These are phyloP conservation scores for Semaprochilodus insignis DNA, from an alignment of 2,797 vertebrate species.

Conservation along the genomic window DNA sequence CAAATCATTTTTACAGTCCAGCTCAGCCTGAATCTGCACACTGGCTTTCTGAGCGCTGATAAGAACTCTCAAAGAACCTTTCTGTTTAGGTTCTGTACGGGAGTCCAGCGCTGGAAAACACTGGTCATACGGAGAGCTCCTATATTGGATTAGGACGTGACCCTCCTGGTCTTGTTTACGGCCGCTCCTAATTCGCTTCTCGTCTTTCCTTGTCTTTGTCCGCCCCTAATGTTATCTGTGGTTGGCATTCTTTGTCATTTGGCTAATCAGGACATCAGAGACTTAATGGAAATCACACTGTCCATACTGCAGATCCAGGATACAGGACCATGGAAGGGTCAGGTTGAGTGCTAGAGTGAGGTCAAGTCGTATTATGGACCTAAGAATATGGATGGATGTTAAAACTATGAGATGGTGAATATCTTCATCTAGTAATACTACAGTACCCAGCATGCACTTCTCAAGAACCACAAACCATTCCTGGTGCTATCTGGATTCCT, in stretches of 20 bases:
- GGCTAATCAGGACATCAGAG: conserved; percentile 45
- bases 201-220: not conserved
- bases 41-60: too few species aligned
- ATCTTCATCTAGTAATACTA: too few species aligned
- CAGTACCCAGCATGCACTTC: too few species aligned
- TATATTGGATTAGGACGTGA: conserved; percentile 63
- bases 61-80: conserved; percentile 67
- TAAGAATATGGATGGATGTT: too few species aligned
- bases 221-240: not conserved
- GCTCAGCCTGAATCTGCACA: too few species aligned
- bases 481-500: too few species aligned
- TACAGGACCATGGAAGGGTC: not conserved
- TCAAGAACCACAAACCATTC: too few species aligned
- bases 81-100: conserved; percentile 65
- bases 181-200: not conserved
- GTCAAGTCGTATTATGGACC: not conserved
- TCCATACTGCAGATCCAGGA: not conserved
- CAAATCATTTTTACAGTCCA: not conserved
- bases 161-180: conserved; percentile 22
- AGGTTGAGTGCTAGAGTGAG: not conserved
- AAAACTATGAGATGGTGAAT: too few species aligned
- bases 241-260: conserved; percentile 22
- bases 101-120: conserved; percentile 58
- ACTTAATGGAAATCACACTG: conserved; percentile 46
- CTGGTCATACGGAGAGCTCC: conserved; percentile 55